A percentile compares a stretch with the other conserved stretches of the same genome.
Evolutionary conservation across 1,140 invertebrate genomes (phyloP).

Genomic region (Coelopa frigida): DNA sequence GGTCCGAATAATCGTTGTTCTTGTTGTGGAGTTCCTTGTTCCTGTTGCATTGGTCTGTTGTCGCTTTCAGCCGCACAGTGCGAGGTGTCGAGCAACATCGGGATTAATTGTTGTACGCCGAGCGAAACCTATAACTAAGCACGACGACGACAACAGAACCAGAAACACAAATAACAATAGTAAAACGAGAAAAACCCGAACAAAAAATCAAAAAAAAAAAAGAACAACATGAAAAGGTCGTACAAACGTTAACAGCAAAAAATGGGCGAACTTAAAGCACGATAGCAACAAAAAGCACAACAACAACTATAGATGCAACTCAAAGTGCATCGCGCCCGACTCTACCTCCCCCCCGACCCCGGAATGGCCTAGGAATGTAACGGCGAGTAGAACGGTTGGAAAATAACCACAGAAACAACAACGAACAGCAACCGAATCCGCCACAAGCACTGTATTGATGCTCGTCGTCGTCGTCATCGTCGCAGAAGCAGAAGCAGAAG

Average conservation of each 20-base stretch:
- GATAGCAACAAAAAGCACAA: not conserved
- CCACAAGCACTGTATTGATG: not conserved
- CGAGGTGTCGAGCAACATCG: not conserved
- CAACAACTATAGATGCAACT: conserved; percentile 7
- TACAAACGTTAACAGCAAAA: conserved; percentile 2
- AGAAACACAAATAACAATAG: not conserved
- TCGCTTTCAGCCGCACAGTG: not conserved
- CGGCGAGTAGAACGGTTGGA: too few species aligned
- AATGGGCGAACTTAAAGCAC: too few species aligned
- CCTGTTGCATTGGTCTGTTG: not conserved
- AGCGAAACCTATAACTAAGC: too few species aligned
- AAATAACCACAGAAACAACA: too few species aligned
- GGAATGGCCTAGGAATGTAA: too few species aligned
- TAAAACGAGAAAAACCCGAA: not conserved
- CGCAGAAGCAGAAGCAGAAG: not conserved
- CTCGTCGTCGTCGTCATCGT: not conserved
- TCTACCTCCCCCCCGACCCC: conserved; percentile 4
- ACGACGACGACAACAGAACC: too few species aligned
- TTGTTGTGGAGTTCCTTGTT: not conserved
- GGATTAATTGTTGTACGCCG: not conserved
- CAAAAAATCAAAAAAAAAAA: not conserved
- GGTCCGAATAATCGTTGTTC: not conserved
- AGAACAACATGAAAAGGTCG: conserved; percentile 9
- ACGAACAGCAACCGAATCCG: not conserved
- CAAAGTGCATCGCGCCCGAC: conserved; percentile 4